A percentile compares a stretch with the other conserved stretches of the same genome.
phyloP scores from a whole-genome alignment of 2,888 invertebrate species.

The Brenthis ino region DNA sequence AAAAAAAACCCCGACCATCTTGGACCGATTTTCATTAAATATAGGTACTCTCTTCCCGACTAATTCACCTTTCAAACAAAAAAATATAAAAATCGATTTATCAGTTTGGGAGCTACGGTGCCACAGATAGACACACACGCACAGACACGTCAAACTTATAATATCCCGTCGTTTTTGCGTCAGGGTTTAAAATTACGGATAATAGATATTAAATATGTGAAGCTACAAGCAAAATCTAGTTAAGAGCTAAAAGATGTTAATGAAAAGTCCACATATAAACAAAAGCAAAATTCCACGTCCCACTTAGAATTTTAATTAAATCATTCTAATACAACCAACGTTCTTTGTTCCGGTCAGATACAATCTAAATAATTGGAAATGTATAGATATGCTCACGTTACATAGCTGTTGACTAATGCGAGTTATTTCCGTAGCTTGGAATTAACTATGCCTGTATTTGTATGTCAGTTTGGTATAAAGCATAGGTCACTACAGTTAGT shows the following conservation, averaged over 20 bases:
- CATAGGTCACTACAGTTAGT: conserved; percentile 39
- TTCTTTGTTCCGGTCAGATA: conserved; percentile 31
- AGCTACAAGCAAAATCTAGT: too few relatives aligned
- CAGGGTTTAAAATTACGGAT: too few relatives aligned
- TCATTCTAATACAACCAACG: conserved; percentile 10
- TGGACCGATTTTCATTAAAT: too few relatives aligned
- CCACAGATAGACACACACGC: too few relatives aligned
- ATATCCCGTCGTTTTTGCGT: too few relatives aligned
- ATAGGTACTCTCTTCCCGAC: too few relatives aligned
- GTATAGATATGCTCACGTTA: conserved; percentile 55
- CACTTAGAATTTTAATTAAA: conserved; percentile 27
- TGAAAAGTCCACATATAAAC: neutral
- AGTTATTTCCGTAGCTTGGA: conserved; percentile 68
- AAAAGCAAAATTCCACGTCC: neutral
- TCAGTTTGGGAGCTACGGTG: too few relatives aligned
- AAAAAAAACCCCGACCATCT: too few relatives aligned
- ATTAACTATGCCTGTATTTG: conserved; percentile 69
- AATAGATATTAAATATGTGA: too few relatives aligned
- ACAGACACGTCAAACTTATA: too few relatives aligned
- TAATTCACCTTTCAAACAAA: too few relatives aligned
- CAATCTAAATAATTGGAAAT: conserved; percentile 43
- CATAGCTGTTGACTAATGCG: conserved; percentile 70
- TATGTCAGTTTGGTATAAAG: conserved; percentile 49
- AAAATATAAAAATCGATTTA: too few relatives aligned
- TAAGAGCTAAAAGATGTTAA: neutral